Conservation (phyloP, 2,888 invertebrate species). For the Tenthredo distinguenda region DNA sequence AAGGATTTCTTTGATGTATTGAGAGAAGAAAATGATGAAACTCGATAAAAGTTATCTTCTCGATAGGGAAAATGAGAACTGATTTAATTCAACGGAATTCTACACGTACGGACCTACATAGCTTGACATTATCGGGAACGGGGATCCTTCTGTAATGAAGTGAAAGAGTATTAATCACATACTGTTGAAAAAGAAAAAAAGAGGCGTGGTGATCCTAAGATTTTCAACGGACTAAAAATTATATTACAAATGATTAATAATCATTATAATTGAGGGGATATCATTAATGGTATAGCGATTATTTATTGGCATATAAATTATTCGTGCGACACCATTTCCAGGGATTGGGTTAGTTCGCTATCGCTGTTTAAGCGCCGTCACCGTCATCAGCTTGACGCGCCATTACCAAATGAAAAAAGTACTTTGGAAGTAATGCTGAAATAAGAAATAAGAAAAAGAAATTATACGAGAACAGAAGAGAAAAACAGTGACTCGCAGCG, state of each 20-base stretch:
- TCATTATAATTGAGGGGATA: background rate
- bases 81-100: background rate
- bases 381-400: constrained; percentile 12
- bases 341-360: background rate
- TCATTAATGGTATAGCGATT: background rate
- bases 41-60: background rate
- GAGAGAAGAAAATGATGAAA: background rate
- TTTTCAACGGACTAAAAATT: background rate
- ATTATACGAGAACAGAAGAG: constrained; percentile 19
- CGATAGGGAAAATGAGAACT: background rate
- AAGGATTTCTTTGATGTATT: background rate
- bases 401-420: constrained; percentile 19
- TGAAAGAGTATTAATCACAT: background rate
- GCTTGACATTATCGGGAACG: background rate
- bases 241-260: background rate
- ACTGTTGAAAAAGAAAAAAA: background rate
- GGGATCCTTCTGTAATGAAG: background rate
- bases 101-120: background rate
- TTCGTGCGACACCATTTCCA: constrained; percentile 23
- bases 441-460: background rate
- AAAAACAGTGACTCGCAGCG: constrained; percentile 9
- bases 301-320: background rate
- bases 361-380: constrained; percentile 8
- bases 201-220: background rate
- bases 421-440: constrained; percentile 5